phyloP scores from a whole-genome alignment of 2,888 invertebrate species.

The Rhorus exstirpatorius region DNA sequence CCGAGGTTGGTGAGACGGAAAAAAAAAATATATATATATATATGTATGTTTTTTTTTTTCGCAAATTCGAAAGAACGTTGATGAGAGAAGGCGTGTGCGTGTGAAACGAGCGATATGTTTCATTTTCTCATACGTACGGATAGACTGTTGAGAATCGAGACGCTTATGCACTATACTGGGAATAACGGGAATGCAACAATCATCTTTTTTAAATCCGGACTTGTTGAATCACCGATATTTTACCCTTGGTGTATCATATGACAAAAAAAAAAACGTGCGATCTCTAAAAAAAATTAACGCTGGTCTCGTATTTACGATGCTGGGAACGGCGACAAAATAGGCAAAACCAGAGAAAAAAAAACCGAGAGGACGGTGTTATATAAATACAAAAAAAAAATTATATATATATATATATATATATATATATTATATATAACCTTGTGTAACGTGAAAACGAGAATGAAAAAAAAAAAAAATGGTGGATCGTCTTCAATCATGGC shows the following conservation, averaged over 20 bases:
- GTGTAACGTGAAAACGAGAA: constrained; percentile 67
- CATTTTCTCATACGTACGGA: constrained; percentile 54
- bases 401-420: constrained; percentile 8
- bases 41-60: not conserved
- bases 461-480: constrained; percentile 47
- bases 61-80: not conserved
- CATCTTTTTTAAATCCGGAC: too few relatives aligned
- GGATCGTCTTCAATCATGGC: constrained; percentile 51
- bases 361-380: constrained; percentile 55
- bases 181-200: constrained; percentile 15
- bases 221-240: too few relatives aligned
- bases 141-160: constrained; percentile 64
- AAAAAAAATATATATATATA: too few relatives aligned
- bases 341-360: constrained; percentile 49
- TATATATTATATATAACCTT: constrained; percentile 66
- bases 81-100: constrained; percentile 23
- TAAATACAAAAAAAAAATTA: constrained; percentile 2
- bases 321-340: constrained; percentile 47
- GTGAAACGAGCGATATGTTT: constrained; percentile 21
- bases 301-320: constrained; percentile 26
- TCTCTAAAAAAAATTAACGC: constrained; percentile 56
- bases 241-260: constrained; percentile 18
- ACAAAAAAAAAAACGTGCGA: constrained; percentile 18
- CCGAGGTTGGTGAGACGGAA: constrained; percentile 28
- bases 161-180: constrained; percentile 52